Evolutionary conservation across 2,113 vertebrate genomes (phyloP), one percentile per base, ranked within the genome.

Genomic region (Tragulus kanchil): DNA sequence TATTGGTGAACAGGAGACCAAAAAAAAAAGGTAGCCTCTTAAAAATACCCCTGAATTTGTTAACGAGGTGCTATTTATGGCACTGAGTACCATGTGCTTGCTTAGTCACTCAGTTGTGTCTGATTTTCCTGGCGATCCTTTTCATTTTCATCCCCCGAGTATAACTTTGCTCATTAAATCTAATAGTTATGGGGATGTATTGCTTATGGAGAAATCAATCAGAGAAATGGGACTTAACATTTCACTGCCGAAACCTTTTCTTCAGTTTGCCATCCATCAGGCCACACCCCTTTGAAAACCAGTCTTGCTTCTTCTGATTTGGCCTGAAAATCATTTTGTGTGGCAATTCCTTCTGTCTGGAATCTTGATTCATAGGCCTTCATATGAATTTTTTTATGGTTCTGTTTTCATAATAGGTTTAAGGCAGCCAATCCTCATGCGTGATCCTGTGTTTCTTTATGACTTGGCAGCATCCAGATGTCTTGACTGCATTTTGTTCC

Each of bases 331-430:
- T 93, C 42, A 93, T 95, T 88, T 95, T 31, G 26, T 59, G 42
- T 59, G 65, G 6, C 82, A 81, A 21, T 97, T 14, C 87, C 6
- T 90, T 92, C 61, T 94, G 84, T 96, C 56, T 93, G 90, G 92
- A 93, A 73, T 59, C 21, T 97, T 98, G 81, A 69, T 89, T 8
- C 56, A 94, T 56, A 69, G 15, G 78, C 65, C 59, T 48, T 93
- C 12, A 14, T 94, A 87, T 45, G 31, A 92, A 6, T 94, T 94
- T 1, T 45, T 94, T 97, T 42, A 82, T 89, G 88, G 15, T 83
- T 92, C 17, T 92, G 31, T 95, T 95, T 97, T 92, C 71, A n/a
- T 85, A 82, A 95, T 95, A 79, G 50, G 82, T 95, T 96, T 65
- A 84, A 90, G 61, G 88, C 52, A 89, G 42, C 77, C 94, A 96